phyloP scores from a whole-genome alignment of 2,888 invertebrate genomes.

The Iselma pallidipennis region DNA sequence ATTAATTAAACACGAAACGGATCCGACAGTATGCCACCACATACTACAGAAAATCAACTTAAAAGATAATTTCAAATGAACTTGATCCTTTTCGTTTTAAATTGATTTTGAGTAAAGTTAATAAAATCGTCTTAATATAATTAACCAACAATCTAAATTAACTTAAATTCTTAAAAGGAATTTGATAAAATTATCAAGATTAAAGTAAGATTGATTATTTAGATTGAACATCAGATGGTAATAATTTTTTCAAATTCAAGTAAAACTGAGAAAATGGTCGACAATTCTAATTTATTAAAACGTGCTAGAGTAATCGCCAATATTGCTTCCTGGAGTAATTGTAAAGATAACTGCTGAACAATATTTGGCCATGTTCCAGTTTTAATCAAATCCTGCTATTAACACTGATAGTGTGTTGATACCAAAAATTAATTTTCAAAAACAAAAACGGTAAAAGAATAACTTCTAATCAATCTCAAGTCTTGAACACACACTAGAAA shows the following conservation, averaged over 20 bases:
- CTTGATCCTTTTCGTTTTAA: slow-evolving; percentile 23
- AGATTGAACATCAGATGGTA: too few species aligned
- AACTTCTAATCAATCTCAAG: too few species aligned
- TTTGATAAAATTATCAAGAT: slow-evolving; percentile 2
- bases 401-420: not conserved
- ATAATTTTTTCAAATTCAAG: too few species aligned
- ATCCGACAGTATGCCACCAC: slow-evolving; percentile 11
- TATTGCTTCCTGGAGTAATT: not conserved
- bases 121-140: not conserved
- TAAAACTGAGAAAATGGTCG: not conserved
- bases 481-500: too few species aligned
- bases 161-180: slow-evolving; percentile 2
- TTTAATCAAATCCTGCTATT: not conserved
- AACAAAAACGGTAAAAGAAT: not conserved
- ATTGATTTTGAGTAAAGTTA: slow-evolving; percentile 25
- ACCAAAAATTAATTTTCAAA: not conserved
- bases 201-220: not conserved
- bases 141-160: too few species aligned
- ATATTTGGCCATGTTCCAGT: not conserved
- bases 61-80: slow-evolving; percentile 27
- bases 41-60: slow-evolving; percentile 11
- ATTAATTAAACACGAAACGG: slow-evolving; percentile 25
- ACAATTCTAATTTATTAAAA: slow-evolving; percentile 1
- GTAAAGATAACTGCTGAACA: not conserved
- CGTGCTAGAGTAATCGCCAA: not conserved